Base-by-base conservation (phyloP, 2,888 invertebrate genomes). In the Acronicta psi region DNA sequence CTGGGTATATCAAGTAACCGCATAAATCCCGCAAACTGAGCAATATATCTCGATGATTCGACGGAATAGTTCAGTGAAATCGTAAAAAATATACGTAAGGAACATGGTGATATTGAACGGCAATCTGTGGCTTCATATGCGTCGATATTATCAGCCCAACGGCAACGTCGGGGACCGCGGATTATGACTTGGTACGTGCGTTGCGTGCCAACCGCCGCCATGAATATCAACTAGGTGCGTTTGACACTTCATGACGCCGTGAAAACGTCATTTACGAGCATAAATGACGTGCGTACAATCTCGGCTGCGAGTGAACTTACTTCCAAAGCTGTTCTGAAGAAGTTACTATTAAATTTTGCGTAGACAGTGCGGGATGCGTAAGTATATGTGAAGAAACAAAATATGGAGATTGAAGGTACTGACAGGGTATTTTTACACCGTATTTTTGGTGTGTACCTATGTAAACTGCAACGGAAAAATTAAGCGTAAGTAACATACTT, bases 221-320 rank as follows among this genome's bases (percentile, higher is more conserved):
- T 86, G 84, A 88, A 87, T 87, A 84, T 73, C 80, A 83, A 83
- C 75, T 73, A 71, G 60, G 62, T 51, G 75, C 73, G 75, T 73
- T 77, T 81, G 81, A 81, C 83, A 82, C 81, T 78, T 59, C 65
- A 69, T n/a, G 57, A 69, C 60, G 63, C 66, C 56, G 69, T 73
- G 72, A 75, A 75, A 77, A 76, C 67, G 73, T 61, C 69, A n/a
- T n/a, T n/a, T n/a, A n/a, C n/a, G n/a, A n/a, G n/a, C 69, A 55
- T 75, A 74, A 75, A 75, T 59, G 65, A 64, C 63, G 64, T 70
- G 57, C 51, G 61, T 55, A 56, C 43, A 31, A 23, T 10, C 31
- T 7, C 8, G 14, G 51, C 59, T 17, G 45, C 38, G 54, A 43
- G 52, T 44, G 34, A 34, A 36, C 58, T 29, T 34, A 60, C 45